phyloP scores from a whole-genome alignment of 2,888 invertebrate species.

The Scrobipalpa atriplicella region DNA sequence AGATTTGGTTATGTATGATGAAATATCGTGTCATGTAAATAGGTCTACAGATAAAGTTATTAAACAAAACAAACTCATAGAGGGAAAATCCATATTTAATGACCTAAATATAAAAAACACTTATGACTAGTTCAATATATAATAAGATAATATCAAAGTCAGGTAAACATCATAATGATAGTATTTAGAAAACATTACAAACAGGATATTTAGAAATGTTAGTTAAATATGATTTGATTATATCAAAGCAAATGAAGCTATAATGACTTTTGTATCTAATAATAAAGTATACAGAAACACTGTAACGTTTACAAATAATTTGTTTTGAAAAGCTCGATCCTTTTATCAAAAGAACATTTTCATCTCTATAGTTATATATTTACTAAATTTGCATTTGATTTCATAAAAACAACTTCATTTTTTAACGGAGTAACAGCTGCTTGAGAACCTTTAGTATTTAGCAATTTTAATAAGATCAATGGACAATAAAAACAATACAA shows the following conservation, averaged over 20 bases:
- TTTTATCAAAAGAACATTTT: no score
- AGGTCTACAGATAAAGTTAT: not conserved
- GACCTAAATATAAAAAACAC: not conserved
- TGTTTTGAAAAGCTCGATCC: no score
- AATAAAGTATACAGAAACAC: no score
- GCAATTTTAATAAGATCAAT: not conserved
- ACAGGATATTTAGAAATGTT: not conserved
- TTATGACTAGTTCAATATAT: slow-evolving; percentile 17
- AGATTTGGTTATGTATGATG: not conserved
- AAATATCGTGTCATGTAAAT: not conserved
- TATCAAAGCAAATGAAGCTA: no score
- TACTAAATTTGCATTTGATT: no score
- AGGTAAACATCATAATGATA: not conserved
- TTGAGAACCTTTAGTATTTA: no score
- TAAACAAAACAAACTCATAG: not conserved
- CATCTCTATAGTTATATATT: no score
- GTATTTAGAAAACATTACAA: not conserved
- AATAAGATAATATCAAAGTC: slow-evolving; percentile 12
- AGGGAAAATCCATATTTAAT: not conserved
- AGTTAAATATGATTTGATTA: no score
- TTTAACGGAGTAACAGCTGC: no score
- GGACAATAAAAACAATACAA: not conserved
- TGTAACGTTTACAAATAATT: no score
- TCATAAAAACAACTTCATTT: no score
- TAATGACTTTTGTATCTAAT: no score